Evolutionary conservation across 2,113 vertebrate genomes (phyloP).

Genomic region (Charadrius vociferus): DNA sequence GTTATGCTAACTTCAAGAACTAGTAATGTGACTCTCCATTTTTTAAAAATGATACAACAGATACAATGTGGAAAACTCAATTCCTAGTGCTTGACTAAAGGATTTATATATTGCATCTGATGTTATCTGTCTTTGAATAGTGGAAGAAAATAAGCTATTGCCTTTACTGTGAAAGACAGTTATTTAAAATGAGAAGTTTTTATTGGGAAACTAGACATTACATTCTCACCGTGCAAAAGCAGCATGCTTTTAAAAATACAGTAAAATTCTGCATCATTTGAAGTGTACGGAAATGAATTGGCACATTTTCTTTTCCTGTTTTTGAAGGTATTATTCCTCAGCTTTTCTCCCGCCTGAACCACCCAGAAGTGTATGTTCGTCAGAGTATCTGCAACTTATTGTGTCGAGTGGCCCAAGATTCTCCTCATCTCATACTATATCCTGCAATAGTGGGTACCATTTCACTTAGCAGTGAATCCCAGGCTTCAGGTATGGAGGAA

Average conservation of each 20-base stretch:
- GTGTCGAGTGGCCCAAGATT: slow-evolving; percentile 96
- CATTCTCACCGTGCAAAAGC: fast-evolving
- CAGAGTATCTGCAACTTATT: slow-evolving; percentile 97
- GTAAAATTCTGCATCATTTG: neutral
- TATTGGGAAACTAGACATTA: neutral
- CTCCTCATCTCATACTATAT: slow-evolving; percentile 94
- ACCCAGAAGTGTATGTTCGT: slow-evolving; percentile 95
- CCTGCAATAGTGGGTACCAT: slow-evolving; percentile 97
- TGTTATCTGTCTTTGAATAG: neutral
- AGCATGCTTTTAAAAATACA: neutral
- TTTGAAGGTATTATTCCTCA: slow-evolving; percentile 94
- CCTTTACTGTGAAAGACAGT: neutral
- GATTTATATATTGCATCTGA: neutral
- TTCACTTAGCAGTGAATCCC: slow-evolving; percentile 92
- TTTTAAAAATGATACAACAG: neutral
- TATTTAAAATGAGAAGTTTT: neutral
- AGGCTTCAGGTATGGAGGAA: slow-evolving; percentile 83
- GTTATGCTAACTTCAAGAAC: neutral
- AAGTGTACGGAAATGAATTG: neutral
- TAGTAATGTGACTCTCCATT: neutral
- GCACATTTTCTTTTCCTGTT: neutral
- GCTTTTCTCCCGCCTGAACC: slow-evolving; percentile 96
- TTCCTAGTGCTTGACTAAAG: neutral
- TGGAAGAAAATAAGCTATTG: neutral
- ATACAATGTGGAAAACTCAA: neutral